These are phyloP conservation scores for Tiaroga cobitis DNA, from an alignment of 2,797 vertebrate species.

Conservation along the genomic window DNA sequence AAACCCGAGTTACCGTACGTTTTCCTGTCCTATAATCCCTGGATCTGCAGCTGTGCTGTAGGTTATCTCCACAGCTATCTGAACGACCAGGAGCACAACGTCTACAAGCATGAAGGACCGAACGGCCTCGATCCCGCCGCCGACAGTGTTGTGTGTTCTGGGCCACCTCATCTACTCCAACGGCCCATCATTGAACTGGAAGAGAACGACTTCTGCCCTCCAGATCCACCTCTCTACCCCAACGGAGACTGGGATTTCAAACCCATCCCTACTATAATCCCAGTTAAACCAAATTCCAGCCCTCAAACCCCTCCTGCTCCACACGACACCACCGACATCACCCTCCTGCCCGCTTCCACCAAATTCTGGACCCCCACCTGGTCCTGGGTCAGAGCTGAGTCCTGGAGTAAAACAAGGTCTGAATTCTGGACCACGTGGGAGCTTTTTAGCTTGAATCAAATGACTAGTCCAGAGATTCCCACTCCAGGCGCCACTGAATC, in stretches of 20 bases:
- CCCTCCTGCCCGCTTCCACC: background rate
- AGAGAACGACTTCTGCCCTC: constrained; percentile 63
- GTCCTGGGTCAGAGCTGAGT: background rate
- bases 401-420: background rate
- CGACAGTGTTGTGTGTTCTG: constrained; percentile 71
- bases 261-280: background rate
- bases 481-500: background rate
- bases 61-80: constrained; percentile 69
- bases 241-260: background rate
- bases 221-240: background rate
- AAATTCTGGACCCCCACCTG: background rate
- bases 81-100: constrained; percentile 28
- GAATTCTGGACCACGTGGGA: background rate
- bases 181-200: constrained; percentile 59
- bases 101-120: constrained; percentile 64
- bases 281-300: background rate
- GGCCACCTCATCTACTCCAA: constrained; percentile 47
- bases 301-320: background rate
- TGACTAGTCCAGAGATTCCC: background rate
- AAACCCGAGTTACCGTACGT: constrained; percentile 71
- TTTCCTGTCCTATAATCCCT: constrained; percentile 74
- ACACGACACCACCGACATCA: background rate
- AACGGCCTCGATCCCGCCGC: accelerated
- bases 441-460: background rate
- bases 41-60: constrained; percentile 73